A percentile compares a stretch with the other conserved stretches of the same genome.
phyloP scores from a whole-genome alignment of 2,113 vertebrate species.

The Onychostruthus taczanowskii region DNA sequence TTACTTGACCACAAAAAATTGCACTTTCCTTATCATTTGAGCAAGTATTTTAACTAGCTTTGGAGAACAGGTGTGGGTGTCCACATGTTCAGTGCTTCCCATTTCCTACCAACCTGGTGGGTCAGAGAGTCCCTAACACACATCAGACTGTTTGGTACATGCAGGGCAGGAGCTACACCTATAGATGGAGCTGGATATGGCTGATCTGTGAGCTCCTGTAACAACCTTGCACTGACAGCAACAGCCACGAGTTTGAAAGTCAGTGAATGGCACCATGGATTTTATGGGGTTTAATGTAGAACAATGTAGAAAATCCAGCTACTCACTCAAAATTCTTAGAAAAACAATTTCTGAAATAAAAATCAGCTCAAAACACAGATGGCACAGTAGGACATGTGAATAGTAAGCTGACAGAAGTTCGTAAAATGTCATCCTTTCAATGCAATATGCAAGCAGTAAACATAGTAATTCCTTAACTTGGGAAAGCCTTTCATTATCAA shows the following conservation, averaged over 20 bases:
- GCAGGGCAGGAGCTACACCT: not conserved
- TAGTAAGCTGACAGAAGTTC: not conserved
- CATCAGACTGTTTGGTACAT: not conserved
- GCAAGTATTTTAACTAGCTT: not conserved
- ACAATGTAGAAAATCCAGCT: not conserved
- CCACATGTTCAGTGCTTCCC: fast-evolving
- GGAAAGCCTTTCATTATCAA: not conserved
- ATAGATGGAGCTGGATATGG: not conserved
- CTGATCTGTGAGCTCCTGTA: not conserved
- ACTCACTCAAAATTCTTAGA: not conserved
- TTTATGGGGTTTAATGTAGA: not conserved
- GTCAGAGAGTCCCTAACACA: not conserved
- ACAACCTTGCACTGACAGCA: not conserved
- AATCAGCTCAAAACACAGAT: not conserved
- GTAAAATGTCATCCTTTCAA: not conserved
- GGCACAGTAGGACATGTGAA: not conserved
- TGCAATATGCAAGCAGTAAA: not conserved
- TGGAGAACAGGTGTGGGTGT: not conserved
- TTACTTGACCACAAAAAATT: not conserved
- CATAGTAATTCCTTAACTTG: not conserved
- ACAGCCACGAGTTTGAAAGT: not conserved
- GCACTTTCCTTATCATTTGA: not conserved
- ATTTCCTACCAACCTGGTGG: not conserved
- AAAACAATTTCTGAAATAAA: not conserved
- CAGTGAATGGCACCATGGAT: not conserved